Percentiles rank a stretch among this genome's conserved stretches.
Conservation (phyloP, 2,797 vertebrate genomes). For the Vultur gryphus region DNA sequence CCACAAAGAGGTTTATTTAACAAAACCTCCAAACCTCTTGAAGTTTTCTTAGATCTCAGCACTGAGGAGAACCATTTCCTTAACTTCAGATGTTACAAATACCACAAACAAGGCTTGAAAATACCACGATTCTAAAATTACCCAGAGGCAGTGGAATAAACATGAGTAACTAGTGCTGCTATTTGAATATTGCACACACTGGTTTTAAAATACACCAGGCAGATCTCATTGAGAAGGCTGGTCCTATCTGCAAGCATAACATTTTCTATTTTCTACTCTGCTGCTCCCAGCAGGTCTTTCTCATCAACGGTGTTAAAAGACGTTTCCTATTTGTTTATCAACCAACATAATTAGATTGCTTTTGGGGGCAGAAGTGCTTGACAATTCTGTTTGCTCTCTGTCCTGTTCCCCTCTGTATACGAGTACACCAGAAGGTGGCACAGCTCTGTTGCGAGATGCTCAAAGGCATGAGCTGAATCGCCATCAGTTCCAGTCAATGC, state of each 20-base stretch:
- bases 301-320: not conserved
- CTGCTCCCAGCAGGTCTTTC: not conserved
- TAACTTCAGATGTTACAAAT: not conserved
- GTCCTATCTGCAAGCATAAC: not conserved
- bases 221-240: not conserved
- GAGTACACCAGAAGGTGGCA: slow-evolving; percentile 2
- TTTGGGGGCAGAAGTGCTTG: not conserved
- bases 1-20: not conserved
- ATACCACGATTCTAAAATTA: not conserved
- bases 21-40: not conserved
- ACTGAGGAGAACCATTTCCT: not conserved
- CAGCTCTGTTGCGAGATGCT: not conserved
- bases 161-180: not conserved
- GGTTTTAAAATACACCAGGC: not conserved
- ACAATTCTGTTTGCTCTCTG: not conserved
- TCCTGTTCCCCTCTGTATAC: not conserved
- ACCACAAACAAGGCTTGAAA: not conserved
- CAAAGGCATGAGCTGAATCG: not conserved
- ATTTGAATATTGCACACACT: not conserved
- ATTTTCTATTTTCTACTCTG: not conserved
- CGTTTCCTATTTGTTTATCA: not conserved
- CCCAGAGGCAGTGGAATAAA: not conserved
- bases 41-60: not conserved
- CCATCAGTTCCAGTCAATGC: not conserved
- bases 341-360: not conserved